These are phyloP conservation scores for Ceratina japonica DNA, from an alignment of 1,140 invertebrate species.

Conservation along the genomic window DNA sequence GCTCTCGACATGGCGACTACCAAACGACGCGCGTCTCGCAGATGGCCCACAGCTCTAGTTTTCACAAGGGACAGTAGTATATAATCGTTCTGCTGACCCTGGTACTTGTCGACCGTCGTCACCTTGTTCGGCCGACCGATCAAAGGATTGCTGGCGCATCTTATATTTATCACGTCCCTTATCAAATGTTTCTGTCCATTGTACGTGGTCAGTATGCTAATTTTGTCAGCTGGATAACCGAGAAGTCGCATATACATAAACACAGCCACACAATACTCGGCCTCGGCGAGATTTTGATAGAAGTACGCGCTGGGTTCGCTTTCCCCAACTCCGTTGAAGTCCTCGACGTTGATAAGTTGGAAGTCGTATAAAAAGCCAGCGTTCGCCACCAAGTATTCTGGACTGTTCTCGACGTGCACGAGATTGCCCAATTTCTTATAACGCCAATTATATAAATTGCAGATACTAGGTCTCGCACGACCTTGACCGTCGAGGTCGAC, in stretches of 20 bases:
- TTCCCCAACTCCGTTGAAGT: slow-evolving; percentile 98
- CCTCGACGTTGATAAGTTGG: slow-evolving; percentile 97
- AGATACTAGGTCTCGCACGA: slow-evolving; percentile 94
- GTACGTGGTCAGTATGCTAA: slow-evolving; percentile 99
- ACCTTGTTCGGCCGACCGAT: slow-evolving; percentile 97
- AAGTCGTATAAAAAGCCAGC: slow-evolving; percentile 96
- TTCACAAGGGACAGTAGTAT: slow-evolving; percentile 97
- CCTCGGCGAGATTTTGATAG: slow-evolving; percentile 98
- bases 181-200: slow-evolving; percentile 99
- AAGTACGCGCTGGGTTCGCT: slow-evolving; percentile 99
- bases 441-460: slow-evolving; percentile 97
- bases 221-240: slow-evolving; percentile 98
- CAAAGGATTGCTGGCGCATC: slow-evolving; percentile 97
- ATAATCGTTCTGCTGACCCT: slow-evolving; percentile 99
- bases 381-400: slow-evolving; percentile 94
- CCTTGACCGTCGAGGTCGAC: slow-evolving; percentile 99
- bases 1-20: slow-evolving; percentile 99
- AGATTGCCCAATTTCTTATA: slow-evolving; percentile 98
- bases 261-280: slow-evolving; percentile 97
- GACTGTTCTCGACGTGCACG: slow-evolving; percentile 88
- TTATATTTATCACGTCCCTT: slow-evolving; percentile 95
- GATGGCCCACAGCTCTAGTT: slow-evolving; percentile 97
- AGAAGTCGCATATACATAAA: slow-evolving; percentile 99
- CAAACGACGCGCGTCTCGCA: slow-evolving; percentile 96
- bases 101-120: slow-evolving; percentile 99